These are phyloP conservation scores for Erethizon dorsatum DNA, from an alignment of 2,797 vertebrate species.

Conservation along the genomic window DNA sequence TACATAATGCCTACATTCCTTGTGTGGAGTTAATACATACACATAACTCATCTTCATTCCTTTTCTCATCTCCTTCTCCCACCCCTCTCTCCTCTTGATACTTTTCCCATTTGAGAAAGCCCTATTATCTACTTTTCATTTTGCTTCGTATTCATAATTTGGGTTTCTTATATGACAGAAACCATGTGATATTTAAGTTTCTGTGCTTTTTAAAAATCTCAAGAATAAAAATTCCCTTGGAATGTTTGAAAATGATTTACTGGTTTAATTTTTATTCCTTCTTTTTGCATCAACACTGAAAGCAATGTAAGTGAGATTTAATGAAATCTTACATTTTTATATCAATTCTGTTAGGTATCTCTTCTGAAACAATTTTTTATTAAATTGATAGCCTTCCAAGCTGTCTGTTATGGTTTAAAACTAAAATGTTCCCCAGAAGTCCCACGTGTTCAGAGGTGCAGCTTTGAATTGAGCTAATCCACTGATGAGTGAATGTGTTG, in stretches of 20 bases:
- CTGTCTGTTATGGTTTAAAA: background rate
- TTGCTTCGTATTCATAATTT: background rate
- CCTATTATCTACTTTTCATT: background rate
- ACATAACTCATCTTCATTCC: background rate
- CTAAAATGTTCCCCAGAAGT: background rate
- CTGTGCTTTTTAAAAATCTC: background rate
- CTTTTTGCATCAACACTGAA: constrained; percentile 46
- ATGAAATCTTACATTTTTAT: constrained; percentile 55
- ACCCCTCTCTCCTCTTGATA: background rate
- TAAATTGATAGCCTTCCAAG: background rate
- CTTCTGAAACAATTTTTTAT: background rate
- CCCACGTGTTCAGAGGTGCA: background rate
- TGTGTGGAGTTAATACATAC: background rate
- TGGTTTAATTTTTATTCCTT: constrained; percentile 43
- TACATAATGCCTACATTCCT: background rate
- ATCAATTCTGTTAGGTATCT: background rate
- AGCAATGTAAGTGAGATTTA: constrained; percentile 5
- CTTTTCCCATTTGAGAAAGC: background rate
- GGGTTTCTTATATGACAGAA: background rate
- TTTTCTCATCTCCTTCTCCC: background rate
- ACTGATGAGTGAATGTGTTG: no score
- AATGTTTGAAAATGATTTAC: constrained; percentile 40
- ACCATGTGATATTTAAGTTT: background rate
- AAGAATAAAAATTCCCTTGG: constrained; percentile 36
- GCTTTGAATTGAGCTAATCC: background rate